Base-by-base conservation (phyloP, 2,797 vertebrate genomes). In the Hydrophis major region DNA sequence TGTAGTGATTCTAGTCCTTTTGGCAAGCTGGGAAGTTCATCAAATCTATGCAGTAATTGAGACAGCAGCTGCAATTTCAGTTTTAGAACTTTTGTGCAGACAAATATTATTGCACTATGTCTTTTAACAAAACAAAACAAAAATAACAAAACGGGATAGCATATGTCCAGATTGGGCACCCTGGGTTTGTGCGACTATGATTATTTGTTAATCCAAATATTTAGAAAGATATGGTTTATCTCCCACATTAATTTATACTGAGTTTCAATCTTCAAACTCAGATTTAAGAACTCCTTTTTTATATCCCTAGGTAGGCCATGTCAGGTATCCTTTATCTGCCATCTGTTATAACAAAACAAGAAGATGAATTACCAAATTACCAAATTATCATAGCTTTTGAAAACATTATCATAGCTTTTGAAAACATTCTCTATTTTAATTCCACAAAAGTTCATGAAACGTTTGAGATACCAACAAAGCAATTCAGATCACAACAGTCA, bases 11-110 rank as follows among this genome's bases (percentile, higher is more conserved):
- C 92, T 95, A 96, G 87, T 91, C 92, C 93, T 92, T 53, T 22
- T 0, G 87, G 91, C 92, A 95, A 95, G 93, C 95, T 96, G 96
- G 94, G 95, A 97, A 95, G 92, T 95, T 96, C 94, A 97, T 96
- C 95, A 94, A 61, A 94, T 92, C 92, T 47, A 87, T 56, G 74
- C 94, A 96, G 88, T 91, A 94, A 95, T 95, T 96, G 93, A 93
- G 90, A 94, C 90, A 94, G 92, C 95, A 96, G 95, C 92, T 97
- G 94, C 78, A 57, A 50, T 59, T 90, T 89, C 89, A 63, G 14
- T 27, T 57, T 93, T 94, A 95, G 91, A 94, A 91, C 88, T 91
- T 95, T 93, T 69, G 95, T 92, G 90, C 59, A 90, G 69, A 90
- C 86, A 69, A 96, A 95, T 92, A 94, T 96, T 93, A 96, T 95